phyloP scores from a whole-genome alignment of 2,888 invertebrate species.

The Synanthedon vespiformis region DNA sequence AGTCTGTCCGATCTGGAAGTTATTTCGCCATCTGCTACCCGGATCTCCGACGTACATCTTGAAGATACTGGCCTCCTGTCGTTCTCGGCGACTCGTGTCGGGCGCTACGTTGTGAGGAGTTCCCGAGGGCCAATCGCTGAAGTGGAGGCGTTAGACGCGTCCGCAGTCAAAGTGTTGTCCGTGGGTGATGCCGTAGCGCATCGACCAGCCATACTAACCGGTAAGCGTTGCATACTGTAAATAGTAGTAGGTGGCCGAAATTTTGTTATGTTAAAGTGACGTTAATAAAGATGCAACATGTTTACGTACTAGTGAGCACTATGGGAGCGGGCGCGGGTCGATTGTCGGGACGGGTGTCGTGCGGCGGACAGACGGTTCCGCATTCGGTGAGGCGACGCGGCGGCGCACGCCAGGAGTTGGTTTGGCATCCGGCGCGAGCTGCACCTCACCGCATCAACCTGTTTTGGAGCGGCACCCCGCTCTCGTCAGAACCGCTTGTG shows the following conservation, averaged over 20 bases:
- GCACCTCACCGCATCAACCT: conserved; percentile 90
- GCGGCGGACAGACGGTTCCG: conserved; percentile 85
- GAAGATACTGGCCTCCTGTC: conserved; percentile 74
- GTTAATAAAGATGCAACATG: background rate
- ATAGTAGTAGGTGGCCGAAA: too few relatives aligned
- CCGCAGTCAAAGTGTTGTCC: conserved; percentile 77
- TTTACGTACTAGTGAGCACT: conserved; percentile 75
- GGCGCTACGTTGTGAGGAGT: conserved; percentile 77
- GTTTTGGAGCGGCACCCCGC: conserved; percentile 87
- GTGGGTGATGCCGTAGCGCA: conserved; percentile 83
- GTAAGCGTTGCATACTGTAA: conserved; percentile 34
- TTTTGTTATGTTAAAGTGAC: background rate
- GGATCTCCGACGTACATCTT: conserved; percentile 72
- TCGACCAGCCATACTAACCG: conserved; percentile 82
- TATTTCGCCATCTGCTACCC: conserved; percentile 73
- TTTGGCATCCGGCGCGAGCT: conserved; percentile 88
- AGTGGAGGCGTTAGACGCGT: conserved; percentile 84
- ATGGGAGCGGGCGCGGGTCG: conserved; percentile 88
- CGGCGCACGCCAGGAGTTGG: conserved; percentile 79
- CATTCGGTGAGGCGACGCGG: conserved; percentile 84
- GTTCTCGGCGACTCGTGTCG: conserved; percentile 81
- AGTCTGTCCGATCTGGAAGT: conserved; percentile 77
- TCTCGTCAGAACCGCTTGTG: conserved; percentile 63
- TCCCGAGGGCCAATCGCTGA: conserved; percentile 48
- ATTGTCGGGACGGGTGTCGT: conserved; percentile 82